Evolutionary conservation across 1,140 invertebrate species (phyloP).

Genomic region (Ooceraea biroi): DNA sequence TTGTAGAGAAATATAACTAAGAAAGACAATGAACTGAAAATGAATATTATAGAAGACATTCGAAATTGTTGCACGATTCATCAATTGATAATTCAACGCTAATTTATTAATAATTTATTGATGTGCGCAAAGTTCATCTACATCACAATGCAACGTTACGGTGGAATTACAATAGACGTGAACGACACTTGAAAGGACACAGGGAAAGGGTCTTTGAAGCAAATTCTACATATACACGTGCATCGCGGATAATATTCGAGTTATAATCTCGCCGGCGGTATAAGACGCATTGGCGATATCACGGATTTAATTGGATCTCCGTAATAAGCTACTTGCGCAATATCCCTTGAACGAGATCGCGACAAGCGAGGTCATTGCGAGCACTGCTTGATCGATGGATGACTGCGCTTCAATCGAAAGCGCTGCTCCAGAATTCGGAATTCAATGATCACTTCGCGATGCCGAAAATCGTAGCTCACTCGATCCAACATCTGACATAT

Average conservation of each 20-base stretch:
- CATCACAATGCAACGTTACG: not conserved
- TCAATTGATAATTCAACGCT: not conserved
- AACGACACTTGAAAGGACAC: not conserved
- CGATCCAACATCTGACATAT: not conserved
- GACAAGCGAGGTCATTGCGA: conserved; percentile 25
- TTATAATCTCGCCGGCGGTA: conserved; percentile 19
- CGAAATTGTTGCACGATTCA: not conserved
- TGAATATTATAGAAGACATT: not conserved
- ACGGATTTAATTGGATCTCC: conserved; percentile 29
- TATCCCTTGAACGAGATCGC: conserved; percentile 38
- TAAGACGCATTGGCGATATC: not conserved
- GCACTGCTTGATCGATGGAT: conserved; percentile 21
- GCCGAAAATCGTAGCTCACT: conserved; percentile 12
- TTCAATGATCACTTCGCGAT: conserved; percentile 2
- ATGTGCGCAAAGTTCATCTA: conserved; percentile 6
- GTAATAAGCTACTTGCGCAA: conserved; percentile 52
- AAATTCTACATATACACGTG: not conserved
- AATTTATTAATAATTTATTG: conserved; percentile 1
- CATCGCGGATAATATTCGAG: not conserved
- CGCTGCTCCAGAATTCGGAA: conserved; percentile 2
- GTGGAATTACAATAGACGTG: not conserved
- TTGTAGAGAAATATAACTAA: no score
- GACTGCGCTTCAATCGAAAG: conserved; percentile 5
- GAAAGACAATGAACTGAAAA: not conserved
- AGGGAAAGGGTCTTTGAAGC: no score